Evolutionary conservation across 2,113 vertebrate species (phyloP), one percentile per base, ranked within the genome.

Genomic region (Salvelinus fontinalis): DNA sequence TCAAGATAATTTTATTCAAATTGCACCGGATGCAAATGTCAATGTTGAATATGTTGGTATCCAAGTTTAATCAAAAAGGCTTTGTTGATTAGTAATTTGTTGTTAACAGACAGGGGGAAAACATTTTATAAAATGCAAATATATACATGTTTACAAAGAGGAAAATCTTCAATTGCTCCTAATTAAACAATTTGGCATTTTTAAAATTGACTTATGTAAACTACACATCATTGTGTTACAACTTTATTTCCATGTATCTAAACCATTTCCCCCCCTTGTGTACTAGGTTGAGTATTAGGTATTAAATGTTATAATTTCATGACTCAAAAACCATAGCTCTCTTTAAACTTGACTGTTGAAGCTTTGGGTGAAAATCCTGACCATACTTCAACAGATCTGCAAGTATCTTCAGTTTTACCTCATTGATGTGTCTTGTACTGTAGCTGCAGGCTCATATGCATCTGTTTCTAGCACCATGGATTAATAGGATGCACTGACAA

Each of bases 1-100:
- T 44, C 12, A 3, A 74, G 44, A 74, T 34, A 2, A 62, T 76
- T 59, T 70, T 75, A n/a, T 20, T 12, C 5, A 76, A 80, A 34
- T 66, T 26, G 14, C 48, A 69, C 18, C 48, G 48, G 67, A 51
- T 71, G 22, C 69, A 77, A 74, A 71, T 57, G 48, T 65, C 7
- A 59, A 9, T 18, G 29, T 62, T 75, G n/a, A 11, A 74, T 14
- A 48, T 13, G 9, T 79, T 68, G 65, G 62, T 69, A 74, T 51
- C 29, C 24, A 18, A n/a, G 11, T 71, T 60, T 64, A 64, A 20
- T 68, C 12, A 20, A 27, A 54, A 12, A 24, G 31, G 31, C 3
- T 57, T 2, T 13, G 29, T 4, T 57, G 16, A 48, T 70, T 49
- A 49, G 26, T 16, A 22, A 5, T 18, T 11, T 27, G 34, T 48